These are phyloP conservation scores for Novumbra hubbsi DNA, from an alignment of 2,797 vertebrate species.

Conservation along the genomic window DNA sequence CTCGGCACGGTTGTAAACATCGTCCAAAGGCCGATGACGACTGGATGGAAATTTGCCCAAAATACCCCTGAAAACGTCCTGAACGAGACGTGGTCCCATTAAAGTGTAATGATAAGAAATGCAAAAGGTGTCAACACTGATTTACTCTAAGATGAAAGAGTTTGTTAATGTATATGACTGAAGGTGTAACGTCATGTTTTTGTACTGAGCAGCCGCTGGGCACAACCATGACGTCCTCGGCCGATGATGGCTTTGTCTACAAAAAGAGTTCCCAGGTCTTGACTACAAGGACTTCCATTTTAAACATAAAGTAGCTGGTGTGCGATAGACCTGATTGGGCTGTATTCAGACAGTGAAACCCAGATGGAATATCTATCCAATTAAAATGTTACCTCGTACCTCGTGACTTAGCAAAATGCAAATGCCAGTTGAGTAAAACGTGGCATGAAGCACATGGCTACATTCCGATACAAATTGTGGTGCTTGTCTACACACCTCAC, in stretches of 20 bases:
- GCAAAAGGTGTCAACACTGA: background rate
- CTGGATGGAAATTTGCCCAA: conserved; percentile 35
- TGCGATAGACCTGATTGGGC: background rate
- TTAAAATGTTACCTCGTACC: background rate
- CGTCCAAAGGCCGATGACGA: conserved; percentile 11
- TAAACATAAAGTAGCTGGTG: background rate
- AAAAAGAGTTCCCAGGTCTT: background rate
- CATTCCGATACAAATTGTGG: background rate
- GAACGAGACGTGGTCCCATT: background rate
- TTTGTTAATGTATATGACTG: background rate
- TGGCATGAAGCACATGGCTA: background rate
- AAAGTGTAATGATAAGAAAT: conserved; percentile 5
- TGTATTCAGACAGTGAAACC: background rate
- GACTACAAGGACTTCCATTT: background rate
- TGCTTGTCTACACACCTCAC: background rate
- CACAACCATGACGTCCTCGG: background rate
- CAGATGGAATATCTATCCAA: background rate
- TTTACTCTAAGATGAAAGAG: conserved; percentile 11
- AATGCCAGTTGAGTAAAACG: background rate
- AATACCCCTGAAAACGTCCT: conserved; percentile 22
- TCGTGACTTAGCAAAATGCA: background rate
- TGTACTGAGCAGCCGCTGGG: background rate
- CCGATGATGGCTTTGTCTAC: background rate
- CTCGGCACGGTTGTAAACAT: conserved; percentile 22
- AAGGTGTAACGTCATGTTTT: background rate